phyloP scores from a whole-genome alignment of 2,113 vertebrate genomes.

The Rhynchomys soricoides region DNA sequence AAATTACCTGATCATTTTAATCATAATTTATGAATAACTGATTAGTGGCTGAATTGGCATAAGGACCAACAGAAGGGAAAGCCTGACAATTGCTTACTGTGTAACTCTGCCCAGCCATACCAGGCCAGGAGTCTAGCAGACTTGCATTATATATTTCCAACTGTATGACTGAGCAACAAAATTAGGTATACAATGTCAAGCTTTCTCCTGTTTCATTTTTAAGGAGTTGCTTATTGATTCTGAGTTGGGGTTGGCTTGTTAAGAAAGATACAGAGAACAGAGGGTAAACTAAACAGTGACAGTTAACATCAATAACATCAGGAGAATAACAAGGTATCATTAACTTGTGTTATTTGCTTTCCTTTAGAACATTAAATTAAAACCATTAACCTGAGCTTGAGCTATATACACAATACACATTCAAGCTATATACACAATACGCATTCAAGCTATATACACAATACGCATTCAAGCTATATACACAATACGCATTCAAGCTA shows the following conservation, averaged over 20 bases:
- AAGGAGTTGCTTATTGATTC: slow-evolving; percentile 60
- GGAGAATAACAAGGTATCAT: slow-evolving; percentile 63
- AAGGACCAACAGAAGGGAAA: slow-evolving; percentile 31
- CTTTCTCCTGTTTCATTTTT: background rate
- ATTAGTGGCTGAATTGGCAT: background rate
- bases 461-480: too few species aligned
- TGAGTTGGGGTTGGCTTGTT: background rate
- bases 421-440: too few species aligned
- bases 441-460: too few species aligned
- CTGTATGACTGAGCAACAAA: slow-evolving; percentile 17
- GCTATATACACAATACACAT: slow-evolving; percentile 85
- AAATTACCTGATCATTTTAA: slow-evolving; percentile 60
- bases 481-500: too few species aligned
- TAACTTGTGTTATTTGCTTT: slow-evolving; percentile 64
- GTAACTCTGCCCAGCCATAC: background rate
- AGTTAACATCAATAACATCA: slow-evolving; percentile 35
- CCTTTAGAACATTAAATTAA: slow-evolving; percentile 79
- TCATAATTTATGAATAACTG: slow-evolving; percentile 57
- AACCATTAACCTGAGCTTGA: slow-evolving; percentile 81
- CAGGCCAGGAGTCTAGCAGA: slow-evolving; percentile 21
- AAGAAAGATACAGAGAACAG: slow-evolving; percentile 1
- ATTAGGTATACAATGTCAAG: background rate
- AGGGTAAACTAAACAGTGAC: slow-evolving; percentile 34
- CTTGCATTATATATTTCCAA: background rate
- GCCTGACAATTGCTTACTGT: background rate